Base-by-base conservation (phyloP, 2,888 invertebrate species). In the Macrosoma leucophasiata region DNA sequence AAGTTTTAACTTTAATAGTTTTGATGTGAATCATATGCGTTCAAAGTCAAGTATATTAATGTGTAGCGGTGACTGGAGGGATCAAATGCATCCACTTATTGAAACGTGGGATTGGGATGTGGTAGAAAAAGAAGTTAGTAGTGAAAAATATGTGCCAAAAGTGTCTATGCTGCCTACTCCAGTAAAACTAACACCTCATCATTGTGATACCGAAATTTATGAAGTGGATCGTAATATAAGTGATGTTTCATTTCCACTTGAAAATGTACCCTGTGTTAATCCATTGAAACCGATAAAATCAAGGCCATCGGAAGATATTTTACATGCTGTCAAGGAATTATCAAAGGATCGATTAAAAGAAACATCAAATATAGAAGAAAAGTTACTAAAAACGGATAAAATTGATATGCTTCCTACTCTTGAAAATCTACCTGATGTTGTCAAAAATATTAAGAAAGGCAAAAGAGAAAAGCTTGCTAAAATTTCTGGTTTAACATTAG, bases 41-140 rank as follows among this genome's bases (percentile, higher is more conserved):
- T 78, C 85, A 1, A 86, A 87, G 41, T 76, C 84, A 1, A 84
- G 82, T 42, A 73, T 88, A 27, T 58, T 81, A 20, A 76, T 84
- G 56, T 73, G 77, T 29, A 74, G 77, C 33, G 82, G 81, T 3
- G 86, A 87, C 40, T 89, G 88, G 86, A 86, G 86, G 39, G 89
- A 89, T 51, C 84, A 89, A 52, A 79, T 88, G 41, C 88, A 89
- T 52, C 88, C 89, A 4, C 67, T 89, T 13, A 85, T 89, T 37
- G 88, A 88, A 52, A 84, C 87, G 2, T 86, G 90, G 74, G 88
- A 91, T 53, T 89, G 88, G 88, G 86, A 87, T 46, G 78, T 82
- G 39, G 87, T 89, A 60, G 89, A 89, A 62, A 86, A 86, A 52
- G 87, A 89, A 53, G 72, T 82, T 2, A 76, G 68, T 36, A 44